A percentile compares a stretch with the other conserved stretches of the same genome.
phyloP scores from a whole-genome alignment of 2,888 invertebrate species.

The Leptodirus hochenwartii region DNA sequence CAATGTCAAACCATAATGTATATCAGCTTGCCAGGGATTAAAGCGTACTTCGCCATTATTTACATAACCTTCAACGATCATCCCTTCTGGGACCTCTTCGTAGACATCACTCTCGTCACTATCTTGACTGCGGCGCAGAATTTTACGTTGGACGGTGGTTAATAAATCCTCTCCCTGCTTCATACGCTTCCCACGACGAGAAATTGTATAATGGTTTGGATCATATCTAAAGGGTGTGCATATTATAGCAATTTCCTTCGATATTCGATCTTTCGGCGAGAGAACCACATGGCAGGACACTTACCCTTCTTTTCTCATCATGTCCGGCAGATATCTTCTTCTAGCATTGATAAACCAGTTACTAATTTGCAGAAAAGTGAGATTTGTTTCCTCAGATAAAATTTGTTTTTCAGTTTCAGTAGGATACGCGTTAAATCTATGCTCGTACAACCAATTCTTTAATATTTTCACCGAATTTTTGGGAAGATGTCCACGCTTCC shows the following conservation, averaged over 20 bases:
- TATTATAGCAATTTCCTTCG: too few species aligned
- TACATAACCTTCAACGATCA: slow-evolving; percentile 5
- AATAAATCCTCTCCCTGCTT: slow-evolving; percentile 17
- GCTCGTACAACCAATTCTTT: slow-evolving; percentile 27
- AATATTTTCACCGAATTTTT: slow-evolving; percentile 26
- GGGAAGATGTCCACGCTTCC: slow-evolving; percentile 23
- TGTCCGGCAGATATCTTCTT: slow-evolving; percentile 25
- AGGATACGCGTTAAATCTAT: slow-evolving; percentile 27
- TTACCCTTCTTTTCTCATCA: slow-evolving; percentile 26
- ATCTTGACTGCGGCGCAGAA: slow-evolving; percentile 15
- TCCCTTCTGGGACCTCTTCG: slow-evolving; percentile 8
- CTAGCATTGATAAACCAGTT: slow-evolving; percentile 28
- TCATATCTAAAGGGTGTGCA: too few species aligned
- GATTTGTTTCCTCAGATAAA: slow-evolving; percentile 24
- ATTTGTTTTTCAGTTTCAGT: slow-evolving; percentile 27
- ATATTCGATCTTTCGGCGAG: too few species aligned
- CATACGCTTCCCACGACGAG: slow-evolving; percentile 20
- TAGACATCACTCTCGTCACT: slow-evolving; percentile 18
- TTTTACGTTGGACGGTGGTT: slow-evolving; percentile 17
- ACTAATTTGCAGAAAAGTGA: slow-evolving; percentile 26
- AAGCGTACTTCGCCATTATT: slow-evolving; percentile 12
- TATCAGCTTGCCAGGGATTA: slow-evolving; percentile 27
- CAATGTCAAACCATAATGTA: slow-evolving; percentile 26
- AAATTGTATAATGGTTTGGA: slow-evolving; percentile 26
- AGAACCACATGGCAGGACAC: too few species aligned